Evolutionary conservation across 2,888 invertebrate genomes (phyloP).

Genomic region (Mimas tiliae): DNA sequence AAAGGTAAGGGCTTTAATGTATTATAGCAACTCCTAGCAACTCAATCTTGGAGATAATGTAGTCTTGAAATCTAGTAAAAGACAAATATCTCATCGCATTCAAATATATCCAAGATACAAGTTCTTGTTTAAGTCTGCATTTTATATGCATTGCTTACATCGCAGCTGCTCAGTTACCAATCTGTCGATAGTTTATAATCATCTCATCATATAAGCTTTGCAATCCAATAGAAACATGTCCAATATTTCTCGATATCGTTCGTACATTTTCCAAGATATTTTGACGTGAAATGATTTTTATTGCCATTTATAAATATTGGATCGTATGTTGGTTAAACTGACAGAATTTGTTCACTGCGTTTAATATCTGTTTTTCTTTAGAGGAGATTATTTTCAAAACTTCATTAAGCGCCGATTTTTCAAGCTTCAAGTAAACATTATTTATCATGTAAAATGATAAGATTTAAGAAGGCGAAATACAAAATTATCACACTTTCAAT

Average conservation of each 20-base stretch:
- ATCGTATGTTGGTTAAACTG: neutral
- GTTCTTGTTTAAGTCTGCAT: constrained; percentile 42
- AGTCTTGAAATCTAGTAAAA: too few species aligned
- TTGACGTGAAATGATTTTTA: neutral
- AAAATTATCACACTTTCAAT: too few species aligned
- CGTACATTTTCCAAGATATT: neutral
- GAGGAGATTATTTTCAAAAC: too few species aligned
- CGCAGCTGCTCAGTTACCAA: constrained; percentile 37
- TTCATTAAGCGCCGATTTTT: too few species aligned
- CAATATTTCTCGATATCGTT: constrained; percentile 13
- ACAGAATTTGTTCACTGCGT: neutral
- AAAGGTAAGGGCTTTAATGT: too few species aligned
- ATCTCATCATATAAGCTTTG: constrained; percentile 30
- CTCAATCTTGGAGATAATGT: too few species aligned
- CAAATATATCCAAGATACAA: neutral
- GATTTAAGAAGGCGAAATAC: too few species aligned
- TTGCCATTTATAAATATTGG: neutral
- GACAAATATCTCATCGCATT: neutral
- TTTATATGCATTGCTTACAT: constrained; percentile 51
- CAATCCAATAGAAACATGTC: constrained; percentile 40
- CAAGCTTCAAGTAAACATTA: too few species aligned
- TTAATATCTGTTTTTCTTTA: neutral
- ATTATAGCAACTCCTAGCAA: too few species aligned
- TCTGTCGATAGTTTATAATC: constrained; percentile 41
- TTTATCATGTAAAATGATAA: too few species aligned